Conservation (phyloP, 2,113 vertebrate genomes). For the Herpailurus yagouaroundi region DNA sequence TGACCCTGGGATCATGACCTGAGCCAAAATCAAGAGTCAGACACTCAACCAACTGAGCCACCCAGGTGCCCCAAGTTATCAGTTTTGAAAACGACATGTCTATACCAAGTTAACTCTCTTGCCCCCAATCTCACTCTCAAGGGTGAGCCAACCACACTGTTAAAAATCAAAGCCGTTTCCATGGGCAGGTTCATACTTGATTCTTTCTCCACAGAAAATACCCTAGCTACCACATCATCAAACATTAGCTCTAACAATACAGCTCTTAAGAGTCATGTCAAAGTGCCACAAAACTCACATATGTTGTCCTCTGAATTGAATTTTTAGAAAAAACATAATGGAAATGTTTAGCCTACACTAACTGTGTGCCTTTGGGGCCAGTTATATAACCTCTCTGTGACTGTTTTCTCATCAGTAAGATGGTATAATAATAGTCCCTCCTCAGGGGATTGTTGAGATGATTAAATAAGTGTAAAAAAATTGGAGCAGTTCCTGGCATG, state of each 20-base stretch:
- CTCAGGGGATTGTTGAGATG: not conserved
- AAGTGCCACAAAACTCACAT: not conserved
- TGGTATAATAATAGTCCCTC: not conserved
- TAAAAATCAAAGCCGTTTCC: not conserved
- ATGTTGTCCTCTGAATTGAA: not conserved
- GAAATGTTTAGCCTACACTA: not conserved
- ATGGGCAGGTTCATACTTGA: not conserved
- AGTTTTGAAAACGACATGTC: not conserved
- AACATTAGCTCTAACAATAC: not conserved
- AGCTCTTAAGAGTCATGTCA: not conserved
- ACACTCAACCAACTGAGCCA: no score
- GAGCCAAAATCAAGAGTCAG: no score
- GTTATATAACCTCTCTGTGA: not conserved
- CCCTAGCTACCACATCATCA: not conserved
- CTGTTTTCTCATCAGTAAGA: not conserved
- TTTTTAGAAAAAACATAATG: not conserved
- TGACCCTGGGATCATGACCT: no score
- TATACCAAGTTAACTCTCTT: not conserved
- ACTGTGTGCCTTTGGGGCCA: not conserved
- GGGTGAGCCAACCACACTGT: not conserved
- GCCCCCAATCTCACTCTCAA: not conserved
- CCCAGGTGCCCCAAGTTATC: not conserved
- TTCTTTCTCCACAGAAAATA: not conserved
- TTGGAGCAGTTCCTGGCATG: not conserved
- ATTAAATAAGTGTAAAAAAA: constrained; percentile 39